Base-by-base conservation (phyloP, 2,113 vertebrate genomes). In the Ophiodon elongatus region DNA sequence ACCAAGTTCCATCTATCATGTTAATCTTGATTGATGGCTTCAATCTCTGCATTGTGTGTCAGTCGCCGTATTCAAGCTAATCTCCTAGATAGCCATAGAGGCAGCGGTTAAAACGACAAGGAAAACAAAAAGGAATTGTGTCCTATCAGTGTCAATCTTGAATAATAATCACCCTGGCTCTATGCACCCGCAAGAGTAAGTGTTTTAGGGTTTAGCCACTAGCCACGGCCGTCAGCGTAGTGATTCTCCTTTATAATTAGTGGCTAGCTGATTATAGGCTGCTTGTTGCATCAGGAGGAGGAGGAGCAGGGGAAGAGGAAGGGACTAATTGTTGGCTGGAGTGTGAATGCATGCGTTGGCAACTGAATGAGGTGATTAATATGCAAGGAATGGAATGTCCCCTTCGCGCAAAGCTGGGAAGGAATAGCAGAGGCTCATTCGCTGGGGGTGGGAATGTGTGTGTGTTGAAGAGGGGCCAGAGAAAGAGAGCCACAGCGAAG, bases 321-420 rank as follows among this genome's bases (percentile, higher is more conserved):
- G 67, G 83, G 79, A 78, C 88, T 91, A 85, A 92, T 90, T 91
- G 89, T 88, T 91, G 86, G 87, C 87, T 59, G 68, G 43, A 85
- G 72, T 81, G 82, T 23, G 60, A 73, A 79, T 37, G 62, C 88
- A 57, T 82, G 75, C 43, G 23, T 85, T 19, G 80, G 76, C 80
- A 78, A 73, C 85, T 93, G 89, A 90, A 94, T 89, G 64, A 79
- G 72, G 69, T 37, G 82, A 86, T 94, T 94, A 92, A 90, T 88
- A 94, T 94, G 89, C 94, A 92, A 86, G 91, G 90, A 91, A 87
- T 92, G 92, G 81, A 88, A 93, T 90, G 92, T 88, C 89, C 84
- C 88, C 87, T 60, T 71, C n/a, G 47, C 13, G 75, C 60, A 65
- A 86, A 74, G 60, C 85, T 78, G 39, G 88, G 68, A 79, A 85